Evolutionary conservation across 1,140 invertebrate species (phyloP).

Genomic region (Drosophila subobscura): DNA sequence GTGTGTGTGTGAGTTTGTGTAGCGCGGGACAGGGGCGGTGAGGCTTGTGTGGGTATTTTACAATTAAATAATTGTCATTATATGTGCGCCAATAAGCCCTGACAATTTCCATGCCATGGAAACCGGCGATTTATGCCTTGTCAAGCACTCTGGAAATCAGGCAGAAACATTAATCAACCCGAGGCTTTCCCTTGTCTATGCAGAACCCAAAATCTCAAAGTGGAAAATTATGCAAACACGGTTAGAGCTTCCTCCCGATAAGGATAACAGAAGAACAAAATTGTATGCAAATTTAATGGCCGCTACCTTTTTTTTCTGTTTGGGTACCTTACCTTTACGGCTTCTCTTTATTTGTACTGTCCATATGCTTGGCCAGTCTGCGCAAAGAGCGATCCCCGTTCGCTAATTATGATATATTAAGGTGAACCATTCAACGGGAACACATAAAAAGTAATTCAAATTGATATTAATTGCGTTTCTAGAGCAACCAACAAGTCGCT

Average conservation of each 20-base stretch:
- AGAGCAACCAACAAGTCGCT: constrained; percentile 21
- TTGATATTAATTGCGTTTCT: constrained; percentile 74
- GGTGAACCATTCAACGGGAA: constrained; percentile 43
- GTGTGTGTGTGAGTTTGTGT: too few relatives aligned
- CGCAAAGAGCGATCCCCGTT: not conserved
- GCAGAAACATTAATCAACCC: constrained; percentile 51
- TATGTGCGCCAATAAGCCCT: constrained; percentile 49
- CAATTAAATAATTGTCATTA: constrained; percentile 64
- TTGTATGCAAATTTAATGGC: constrained; percentile 67
- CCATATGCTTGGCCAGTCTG: constrained; percentile 7
- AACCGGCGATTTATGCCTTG: constrained; percentile 35
- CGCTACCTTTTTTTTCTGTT: constrained; percentile 23
- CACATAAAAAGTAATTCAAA: constrained; percentile 66
- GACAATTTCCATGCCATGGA: constrained; percentile 26
- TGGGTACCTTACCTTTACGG: not conserved
- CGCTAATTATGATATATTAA: constrained; percentile 77
- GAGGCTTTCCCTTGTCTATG: constrained; percentile 9
- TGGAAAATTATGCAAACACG: constrained; percentile 65
- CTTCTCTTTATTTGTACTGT: constrained; percentile 5
- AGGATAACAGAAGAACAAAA: constrained; percentile 24
- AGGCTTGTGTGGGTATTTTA: constrained; percentile 28
- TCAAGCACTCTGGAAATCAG: constrained; percentile 49
- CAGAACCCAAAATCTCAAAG: constrained; percentile 49
- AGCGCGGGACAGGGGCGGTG: too few relatives aligned
- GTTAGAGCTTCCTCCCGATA: constrained; percentile 5